Base-by-base conservation (phyloP, 2,888 invertebrate species). In the Melinaea menophilus region DNA sequence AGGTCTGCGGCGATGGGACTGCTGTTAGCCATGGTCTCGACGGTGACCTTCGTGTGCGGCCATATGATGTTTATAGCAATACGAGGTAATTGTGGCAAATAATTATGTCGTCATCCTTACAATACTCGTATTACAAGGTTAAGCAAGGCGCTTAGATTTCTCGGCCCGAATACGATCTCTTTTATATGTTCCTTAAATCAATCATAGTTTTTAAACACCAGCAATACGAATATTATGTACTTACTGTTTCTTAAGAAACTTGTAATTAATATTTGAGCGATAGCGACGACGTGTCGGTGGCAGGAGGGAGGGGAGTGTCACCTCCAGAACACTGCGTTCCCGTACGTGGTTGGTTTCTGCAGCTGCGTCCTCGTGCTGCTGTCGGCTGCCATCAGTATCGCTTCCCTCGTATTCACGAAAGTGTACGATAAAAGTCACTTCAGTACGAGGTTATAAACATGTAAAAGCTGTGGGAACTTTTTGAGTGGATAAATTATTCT, bases 1-100 rank as follows among this genome's bases (percentile, higher is more conserved):
- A 72, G 69, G 57, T 66, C 73, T 3, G 64, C 72, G 4, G 72
- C 65, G 34, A 64, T 77, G 45, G 77, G 77, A 0, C 7, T 76
- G 22, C 31, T 69, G 22, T 67, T 70, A 48, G 63, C 76, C 2
- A 55, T 71, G 5, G 63, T 73, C 2, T 64, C 75, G 0, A 7
- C 71, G 3, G 22, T 73, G 35, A 62, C 75, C 0, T 76, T 73
- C 48, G 68, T 73, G 2, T 62, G 66, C 34, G 73, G 71, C 2
- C 51, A 63, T 33, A 47, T 63, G 33, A 7, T 63, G 4, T 67
- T 64, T 31, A 7, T 45, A 1, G 56, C 54, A 0, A 57, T 65
- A 59, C 56, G 59, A 45, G 65, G 69, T 70, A 62, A 51, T 7
- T 41, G 11, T 1, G 4, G 22, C 22, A 22, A 5, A 5, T 37